Conservation (phyloP, 1,140 invertebrate genomes). For the Micrasema minimum region DNA sequence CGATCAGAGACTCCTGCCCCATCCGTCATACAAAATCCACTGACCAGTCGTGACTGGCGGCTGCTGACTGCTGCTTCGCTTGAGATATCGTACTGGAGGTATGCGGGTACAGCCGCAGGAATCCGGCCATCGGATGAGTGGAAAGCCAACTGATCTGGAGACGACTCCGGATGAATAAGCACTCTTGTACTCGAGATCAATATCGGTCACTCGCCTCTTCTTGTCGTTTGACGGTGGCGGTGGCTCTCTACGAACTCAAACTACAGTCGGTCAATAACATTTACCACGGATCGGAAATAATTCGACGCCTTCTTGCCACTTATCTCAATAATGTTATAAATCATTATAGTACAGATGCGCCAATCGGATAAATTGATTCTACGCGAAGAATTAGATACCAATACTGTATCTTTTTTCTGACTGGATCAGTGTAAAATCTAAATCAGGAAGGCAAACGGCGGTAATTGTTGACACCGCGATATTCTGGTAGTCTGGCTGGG, state of each 20-base stretch:
- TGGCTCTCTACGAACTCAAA: no score
- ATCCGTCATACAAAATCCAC: not conserved
- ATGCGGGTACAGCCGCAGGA: slow-evolving; percentile 9
- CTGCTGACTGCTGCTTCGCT: slow-evolving; percentile 3
- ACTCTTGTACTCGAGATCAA: slow-evolving; percentile 29
- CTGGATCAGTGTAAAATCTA: slow-evolving; percentile 7
- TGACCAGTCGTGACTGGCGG: slow-evolving; percentile 9
- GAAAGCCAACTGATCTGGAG: slow-evolving; percentile 30
- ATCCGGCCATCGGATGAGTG: slow-evolving; percentile 27
- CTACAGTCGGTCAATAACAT: no score
- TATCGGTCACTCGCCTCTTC: slow-evolving; percentile 28
- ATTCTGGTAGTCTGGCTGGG: slow-evolving; percentile 1
- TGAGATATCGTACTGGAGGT: slow-evolving; percentile 5
- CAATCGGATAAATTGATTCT: no score
- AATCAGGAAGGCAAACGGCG: slow-evolving; percentile 3
- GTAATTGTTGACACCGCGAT: slow-evolving; percentile 24
- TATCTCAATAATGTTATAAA: no score
- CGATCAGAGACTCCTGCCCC: slow-evolving; percentile 1
- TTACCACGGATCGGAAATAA: no score
- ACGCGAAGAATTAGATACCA: no score
- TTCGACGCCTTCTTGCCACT: no score
- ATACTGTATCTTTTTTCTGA: no score
- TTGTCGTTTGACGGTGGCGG: slow-evolving; percentile 13
- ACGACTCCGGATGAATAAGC: slow-evolving; percentile 34
- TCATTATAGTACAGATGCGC: no score